Base-by-base conservation (phyloP, 1,140 invertebrate species). In the Sesamia nonagrioides region DNA sequence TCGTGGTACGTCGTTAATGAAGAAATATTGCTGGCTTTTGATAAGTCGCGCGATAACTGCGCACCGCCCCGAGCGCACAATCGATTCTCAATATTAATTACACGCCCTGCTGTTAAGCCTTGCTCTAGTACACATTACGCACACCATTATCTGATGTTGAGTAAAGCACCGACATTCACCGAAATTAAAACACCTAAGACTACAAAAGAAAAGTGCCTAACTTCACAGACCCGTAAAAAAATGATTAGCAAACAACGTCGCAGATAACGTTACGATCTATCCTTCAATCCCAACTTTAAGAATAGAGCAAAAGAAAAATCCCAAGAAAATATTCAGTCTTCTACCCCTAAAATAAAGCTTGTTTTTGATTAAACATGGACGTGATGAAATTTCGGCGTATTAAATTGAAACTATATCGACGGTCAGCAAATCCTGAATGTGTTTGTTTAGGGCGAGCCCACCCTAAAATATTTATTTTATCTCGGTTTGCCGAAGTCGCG, bases 391-490 rank as follows among this genome's bases (percentile, higher is more conserved):
- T 92, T 92, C 88, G 85, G 79, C 86, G 87, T 89, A 91, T 93
- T 94, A 95, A 94, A 94, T 94, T 94, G 91, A 92, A 94, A 93
- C 91, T 92, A 91, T 92, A 92, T 92, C 93, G 91, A 80, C 91
- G 90, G 92, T 94, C 93, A 93, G 92, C 92, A 93, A 94, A 94
- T 94, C 91, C 86, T 82, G 84, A 82, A 87, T 84, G 79, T 95
- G 93, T 95, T 94, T 95, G 90, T 93, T 94, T 94, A 95, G 93
- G 92, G 86, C 88, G 88, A 86, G 88, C 86, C 91, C 92, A 92
- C 93, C 93, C 93, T 91, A 92, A 95, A 92, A 95, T 95, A 95
- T 95, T 95, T 94, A 94, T 92, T 92, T 91, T 94, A 91, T 92
- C 92, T 92, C 75, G 92, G 93, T 93, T 94, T 94, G 92, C 91